Evolutionary conservation across 2,113 vertebrate genomes (phyloP), one percentile per base, ranked within the genome.

Genomic region (Aphyosemion australe): DNA sequence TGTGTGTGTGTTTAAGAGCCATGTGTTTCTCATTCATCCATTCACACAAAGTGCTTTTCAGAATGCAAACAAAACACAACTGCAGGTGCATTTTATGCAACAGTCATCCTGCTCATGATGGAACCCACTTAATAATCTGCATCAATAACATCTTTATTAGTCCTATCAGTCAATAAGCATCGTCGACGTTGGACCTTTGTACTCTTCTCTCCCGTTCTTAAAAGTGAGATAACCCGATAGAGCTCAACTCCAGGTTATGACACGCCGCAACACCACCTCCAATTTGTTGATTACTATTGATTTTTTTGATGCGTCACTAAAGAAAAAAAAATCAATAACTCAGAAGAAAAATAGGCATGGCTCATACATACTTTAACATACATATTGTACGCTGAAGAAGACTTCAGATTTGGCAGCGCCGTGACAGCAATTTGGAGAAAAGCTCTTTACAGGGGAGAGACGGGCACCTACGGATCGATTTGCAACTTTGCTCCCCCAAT

Each of bases 241-340:
- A 88, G 89, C 74, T 87, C 79, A 84, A 90, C 87, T 91, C 87
- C 72, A 83, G 88, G 89, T 93, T 93, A 90, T 94, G 93, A 95
- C 94, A 94, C 92, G 69, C 86, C 79, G 85, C 86, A 82, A 84
- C 79, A 72, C 85, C 87, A 90, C 92, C 91, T 94, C 89, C 95
- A 96, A 97, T 98, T 97, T 97, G 95, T 97, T 97, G 96, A 97
- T 97, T 97, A 93, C 93, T 96, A 98, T 98, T 95, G 96, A 99
- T 96, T 98, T 97, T 96, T 94, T 94, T 95, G 94, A 96, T 96
- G 94, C 90, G 93, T 95, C 91, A 96, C 98, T 95, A 95, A 95
- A 98, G 26, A 32, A 98, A 9, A n/a, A 47, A 19, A 98, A 97
- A 99, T 98, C 96, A 95, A 99, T 98, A 95, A 84, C 80, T 51